Base-by-base conservation (phyloP, 2,888 invertebrate genomes). In the Xylophagus ater region DNA sequence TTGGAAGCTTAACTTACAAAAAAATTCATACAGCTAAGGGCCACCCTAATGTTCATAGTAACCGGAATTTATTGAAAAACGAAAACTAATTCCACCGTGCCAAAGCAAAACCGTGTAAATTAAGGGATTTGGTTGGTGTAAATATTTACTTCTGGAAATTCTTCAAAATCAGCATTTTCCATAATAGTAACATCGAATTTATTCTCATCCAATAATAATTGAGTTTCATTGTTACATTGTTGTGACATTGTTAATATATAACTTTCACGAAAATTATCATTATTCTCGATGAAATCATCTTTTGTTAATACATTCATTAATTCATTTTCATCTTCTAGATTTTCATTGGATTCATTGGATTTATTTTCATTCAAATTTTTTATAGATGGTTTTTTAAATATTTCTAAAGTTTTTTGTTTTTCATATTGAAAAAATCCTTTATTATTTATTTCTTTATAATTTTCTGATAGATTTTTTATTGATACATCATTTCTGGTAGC, bases 211-310 rank as follows among this genome's bases (percentile, higher is more conserved):
- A 33, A 46, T 15, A 34, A 25, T 3, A 24, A 10, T 33, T 23
- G 37, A 3, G 25, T 17, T 3, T 23, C 38, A n/a, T 26, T 28
- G 18, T 38, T 34, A 13, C 50, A 45, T 32, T 57, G 48, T 58
- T 82, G 81, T 1, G 78, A 74, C 62, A 84, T 72, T 28, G 81
- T 82, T 33, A 85, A 63, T 42, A 81, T 58, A 51, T 81, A 85
- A 53, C 74, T 77, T 32, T 76, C 77, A 53, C 71, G 74, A 49
- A 73, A 73, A 23, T 60, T 47, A 33, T 73, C 73, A 19, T 69
- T 69, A 34, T 55, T 55, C 5, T 39, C 25, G 28, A 52, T 36
- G 4, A 53, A 49, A 23, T 57, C 58, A n/a, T 49, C 47, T 13
- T 55, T 56, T 5, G 49, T 46, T n/a, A 64, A 40, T 2, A 61